These are phyloP conservation scores for Gyps fulvus DNA, from an alignment of 2,113 vertebrate species.

Conservation along the genomic window DNA sequence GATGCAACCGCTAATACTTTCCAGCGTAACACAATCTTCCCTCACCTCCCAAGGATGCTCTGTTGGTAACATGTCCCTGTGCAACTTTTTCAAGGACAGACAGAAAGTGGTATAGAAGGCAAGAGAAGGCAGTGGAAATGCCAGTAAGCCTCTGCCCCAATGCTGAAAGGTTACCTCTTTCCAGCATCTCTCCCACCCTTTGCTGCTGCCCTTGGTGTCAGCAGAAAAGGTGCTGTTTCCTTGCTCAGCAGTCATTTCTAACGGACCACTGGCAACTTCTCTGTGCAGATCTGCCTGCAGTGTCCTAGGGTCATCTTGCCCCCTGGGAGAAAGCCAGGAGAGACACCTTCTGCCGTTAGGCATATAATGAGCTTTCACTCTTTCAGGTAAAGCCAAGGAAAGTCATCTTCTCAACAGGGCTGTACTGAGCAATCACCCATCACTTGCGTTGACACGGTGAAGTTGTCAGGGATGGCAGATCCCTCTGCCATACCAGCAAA, in stretches of 20 bases:
- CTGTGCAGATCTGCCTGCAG: not conserved
- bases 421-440: not conserved
- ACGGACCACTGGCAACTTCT: not conserved
- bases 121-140: not conserved
- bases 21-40: constrained; percentile 55
- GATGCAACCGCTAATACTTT: constrained; percentile 57
- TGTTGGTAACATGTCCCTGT: not conserved
- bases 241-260: constrained; percentile 33
- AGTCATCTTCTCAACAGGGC: not conserved
- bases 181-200: not conserved
- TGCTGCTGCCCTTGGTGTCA: not conserved
- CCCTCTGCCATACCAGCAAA: not conserved
- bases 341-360: not conserved
- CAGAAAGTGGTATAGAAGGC: not conserved
- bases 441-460: not conserved
- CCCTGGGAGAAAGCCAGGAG: constrained; percentile 31
- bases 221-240: constrained; percentile 30
- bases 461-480: not conserved
- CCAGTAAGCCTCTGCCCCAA: not conserved
- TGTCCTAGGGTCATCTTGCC: constrained; percentile 1
- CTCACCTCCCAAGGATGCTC: constrained; percentile 42
- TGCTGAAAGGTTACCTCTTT: not conserved
- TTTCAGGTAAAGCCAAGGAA: not conserved
- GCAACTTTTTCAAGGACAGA: constrained; percentile 53
- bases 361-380: not conserved